Percentiles rank a stretch among this genome's conserved stretches.
Evolutionary conservation across 53 echinoderm and acorn worm species (phyloP).

Genomic region (Echinometra lucunter): DNA sequence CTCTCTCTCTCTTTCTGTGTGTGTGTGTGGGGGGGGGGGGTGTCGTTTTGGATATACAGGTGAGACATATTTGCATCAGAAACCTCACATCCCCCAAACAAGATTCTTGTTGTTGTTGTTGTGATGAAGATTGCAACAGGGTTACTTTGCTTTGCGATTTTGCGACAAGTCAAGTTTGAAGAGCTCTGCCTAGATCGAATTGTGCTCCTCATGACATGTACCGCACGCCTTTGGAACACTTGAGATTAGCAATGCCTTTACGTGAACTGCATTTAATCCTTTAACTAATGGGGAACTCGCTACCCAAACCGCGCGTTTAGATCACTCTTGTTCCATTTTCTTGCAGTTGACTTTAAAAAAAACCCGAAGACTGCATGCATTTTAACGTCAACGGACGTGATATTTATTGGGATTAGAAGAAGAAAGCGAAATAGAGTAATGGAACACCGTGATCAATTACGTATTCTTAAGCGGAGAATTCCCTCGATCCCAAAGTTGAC

Average conservation of each 20-base stretch:
- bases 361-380: not conserved
- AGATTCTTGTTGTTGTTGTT: too few species aligned
- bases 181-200: not conserved
- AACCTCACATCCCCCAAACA: too few species aligned
- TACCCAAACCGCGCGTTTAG: not conserved
- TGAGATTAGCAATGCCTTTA: not conserved
- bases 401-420: not conserved
- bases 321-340: not conserved
- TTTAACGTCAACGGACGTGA: not conserved
- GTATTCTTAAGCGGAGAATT: slow-evolving; percentile 9
- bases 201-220: not conserved
- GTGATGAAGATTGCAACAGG: too few species aligned
- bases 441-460: slow-evolving; percentile 14
- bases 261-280: not conserved
- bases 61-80: too few species aligned
- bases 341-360: not conserved
- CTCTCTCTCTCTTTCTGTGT: too few species aligned
- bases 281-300: not conserved
- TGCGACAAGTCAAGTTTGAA: not conserved
- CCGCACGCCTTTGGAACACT: not conserved
- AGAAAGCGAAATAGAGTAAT: not conserved
- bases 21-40: too few species aligned
- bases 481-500: not conserved
- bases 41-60: too few species aligned
- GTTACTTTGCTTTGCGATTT: not conserved